phyloP scores from a whole-genome alignment of 2,888 invertebrate genomes.

The Caenorhabditis doughertyi region DNA sequence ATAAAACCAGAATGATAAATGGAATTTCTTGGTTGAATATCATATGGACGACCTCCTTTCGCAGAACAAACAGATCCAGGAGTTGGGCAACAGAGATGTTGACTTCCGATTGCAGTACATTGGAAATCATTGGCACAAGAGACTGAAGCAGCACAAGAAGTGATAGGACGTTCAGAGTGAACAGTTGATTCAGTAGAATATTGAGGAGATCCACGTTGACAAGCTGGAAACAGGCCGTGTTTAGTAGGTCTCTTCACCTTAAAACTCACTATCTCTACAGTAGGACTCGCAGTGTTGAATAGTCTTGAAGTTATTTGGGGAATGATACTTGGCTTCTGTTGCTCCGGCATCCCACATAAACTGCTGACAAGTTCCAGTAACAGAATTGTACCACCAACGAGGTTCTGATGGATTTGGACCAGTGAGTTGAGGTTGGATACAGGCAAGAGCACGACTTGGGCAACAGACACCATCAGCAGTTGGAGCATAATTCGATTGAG shows the following conservation, averaged over 20 bases:
- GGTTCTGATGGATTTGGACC: conserved; percentile 76
- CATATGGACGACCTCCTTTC: conserved; percentile 73
- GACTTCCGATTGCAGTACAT: conserved; percentile 76
- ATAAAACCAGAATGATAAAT: conserved; percentile 72
- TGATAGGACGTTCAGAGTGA: conserved; percentile 72
- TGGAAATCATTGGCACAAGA: conserved; percentile 74
- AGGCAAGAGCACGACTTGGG: conserved; percentile 74
- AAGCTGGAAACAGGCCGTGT: conserved; percentile 64
- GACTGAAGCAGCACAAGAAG: conserved; percentile 69
- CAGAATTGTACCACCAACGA: conserved; percentile 74
- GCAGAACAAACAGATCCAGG: conserved; percentile 73
- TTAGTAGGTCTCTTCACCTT: no score
- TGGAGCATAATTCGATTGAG: conserved; percentile 72
- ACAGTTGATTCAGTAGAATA: conserved; percentile 70
- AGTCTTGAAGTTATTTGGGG: conserved; percentile 76
- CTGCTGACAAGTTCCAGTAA: conserved; percentile 76
- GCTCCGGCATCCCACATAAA: conserved; percentile 78
- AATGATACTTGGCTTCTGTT: conserved; percentile 71
- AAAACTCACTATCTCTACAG: conserved; percentile 73
- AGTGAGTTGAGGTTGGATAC: conserved; percentile 73
- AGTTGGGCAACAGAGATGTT: conserved; percentile 76
- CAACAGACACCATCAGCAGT: conserved; percentile 75
- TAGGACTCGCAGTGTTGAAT: conserved; percentile 76
- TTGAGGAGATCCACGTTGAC: conserved; percentile 75
- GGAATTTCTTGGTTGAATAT: conserved; percentile 67